Conservation (phyloP, 2,888 invertebrate genomes). For the Neoascia interrupta region DNA sequence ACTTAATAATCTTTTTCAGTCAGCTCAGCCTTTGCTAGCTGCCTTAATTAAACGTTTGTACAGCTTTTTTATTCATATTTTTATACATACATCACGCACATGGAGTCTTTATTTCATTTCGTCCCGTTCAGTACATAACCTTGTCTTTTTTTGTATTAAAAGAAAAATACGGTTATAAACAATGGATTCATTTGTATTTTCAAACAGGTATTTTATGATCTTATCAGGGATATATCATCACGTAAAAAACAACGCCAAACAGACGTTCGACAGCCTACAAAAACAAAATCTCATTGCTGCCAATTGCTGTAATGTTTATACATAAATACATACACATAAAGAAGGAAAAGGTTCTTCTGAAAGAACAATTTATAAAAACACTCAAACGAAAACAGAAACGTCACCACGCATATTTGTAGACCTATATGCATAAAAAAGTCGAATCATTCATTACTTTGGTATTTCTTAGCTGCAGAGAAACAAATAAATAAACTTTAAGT, state of each 20-base stretch:
- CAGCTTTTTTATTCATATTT: too few species aligned
- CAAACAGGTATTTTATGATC: slow-evolving; percentile 80
- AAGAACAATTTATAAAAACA: too few species aligned
- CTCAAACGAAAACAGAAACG: slow-evolving; percentile 16
- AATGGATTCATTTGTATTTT: slow-evolving; percentile 12
- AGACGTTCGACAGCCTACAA: slow-evolving; percentile 79
- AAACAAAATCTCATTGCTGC: slow-evolving; percentile 80
- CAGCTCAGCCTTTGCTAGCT: too few species aligned
- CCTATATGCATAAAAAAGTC: slow-evolving; percentile 40
- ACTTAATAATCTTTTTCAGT: too few species aligned
- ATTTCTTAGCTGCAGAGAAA: slow-evolving; percentile 32
- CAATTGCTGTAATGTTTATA: slow-evolving; percentile 78
- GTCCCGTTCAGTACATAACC: too few species aligned
- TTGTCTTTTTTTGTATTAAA: too few species aligned
- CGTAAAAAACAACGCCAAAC: slow-evolving; percentile 80
- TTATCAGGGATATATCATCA: slow-evolving; percentile 80
- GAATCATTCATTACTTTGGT: slow-evolving; percentile 27
- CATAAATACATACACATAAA: slow-evolving; percentile 11
- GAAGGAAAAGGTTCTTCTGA: not conserved
- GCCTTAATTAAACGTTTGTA: too few species aligned
- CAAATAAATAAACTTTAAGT: slow-evolving; percentile 34
- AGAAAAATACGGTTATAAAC: too few species aligned
- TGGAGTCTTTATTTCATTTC: too few species aligned
- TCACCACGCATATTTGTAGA: slow-evolving; percentile 10
- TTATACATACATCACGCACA: too few species aligned